Percentiles rank a stretch among this genome's conserved stretches.
These are phyloP conservation scores for Cerceris ruficornis DNA, from an alignment of 2,888 invertebrate species.

Conservation along the genomic window DNA sequence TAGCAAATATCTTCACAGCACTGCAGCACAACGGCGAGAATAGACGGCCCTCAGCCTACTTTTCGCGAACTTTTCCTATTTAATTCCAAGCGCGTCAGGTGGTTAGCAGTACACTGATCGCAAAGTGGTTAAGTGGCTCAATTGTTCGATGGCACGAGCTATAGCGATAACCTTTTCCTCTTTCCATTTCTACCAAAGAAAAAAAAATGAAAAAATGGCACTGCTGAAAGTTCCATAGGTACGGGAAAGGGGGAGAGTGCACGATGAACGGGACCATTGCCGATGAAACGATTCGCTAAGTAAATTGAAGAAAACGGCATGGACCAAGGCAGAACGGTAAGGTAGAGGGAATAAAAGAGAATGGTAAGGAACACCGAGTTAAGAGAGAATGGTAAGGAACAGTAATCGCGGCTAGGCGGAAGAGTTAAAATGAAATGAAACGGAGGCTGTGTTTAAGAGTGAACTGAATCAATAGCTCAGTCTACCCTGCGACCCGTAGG, in stretches of 20 bases:
- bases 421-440: slow-evolving; percentile 76
- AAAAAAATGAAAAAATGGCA: too few relatives aligned
- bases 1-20: slow-evolving; percentile 10
- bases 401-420: slow-evolving; percentile 42
- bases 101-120: slow-evolving; percentile 53
- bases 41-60: slow-evolving; percentile 5
- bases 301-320: too few relatives aligned
- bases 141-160: slow-evolving; percentile 25
- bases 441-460: slow-evolving; percentile 79
- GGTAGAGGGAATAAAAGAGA: too few relatives aligned
- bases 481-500: slow-evolving; percentile 71
- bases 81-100: slow-evolving; percentile 45
- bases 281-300: not conserved
- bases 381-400: slow-evolving; percentile 15
- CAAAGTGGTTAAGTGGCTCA: slow-evolving; percentile 44
- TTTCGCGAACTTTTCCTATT: slow-evolving; percentile 31
- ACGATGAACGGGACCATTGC: not conserved
- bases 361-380: not conserved
- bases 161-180: not conserved
- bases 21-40: slow-evolving; percentile 3
- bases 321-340: too few relatives aligned
- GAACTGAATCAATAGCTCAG: slow-evolving; percentile 76
- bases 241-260: too few relatives aligned
- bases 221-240: too few relatives aligned
- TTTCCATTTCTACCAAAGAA: not conserved